Evolutionary conservation across 2,888 invertebrate species (phyloP).

Genomic region (Phyto melanocephala): DNA sequence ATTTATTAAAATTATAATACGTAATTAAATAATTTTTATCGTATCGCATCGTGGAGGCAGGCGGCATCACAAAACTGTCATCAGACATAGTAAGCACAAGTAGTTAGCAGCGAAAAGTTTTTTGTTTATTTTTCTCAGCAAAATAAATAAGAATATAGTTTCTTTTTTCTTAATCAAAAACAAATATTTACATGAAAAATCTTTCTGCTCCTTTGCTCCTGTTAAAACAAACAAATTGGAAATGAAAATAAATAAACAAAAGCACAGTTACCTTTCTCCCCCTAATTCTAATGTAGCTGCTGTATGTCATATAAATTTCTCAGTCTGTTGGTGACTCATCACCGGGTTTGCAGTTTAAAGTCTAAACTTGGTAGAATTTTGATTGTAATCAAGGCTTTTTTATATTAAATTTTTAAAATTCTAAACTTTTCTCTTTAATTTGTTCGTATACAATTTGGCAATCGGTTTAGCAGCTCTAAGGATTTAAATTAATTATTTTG

Average conservation of each 20-base stretch:
- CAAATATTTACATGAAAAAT: slow-evolving; percentile 9
- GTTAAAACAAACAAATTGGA: not conserved
- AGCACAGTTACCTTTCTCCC: not conserved
- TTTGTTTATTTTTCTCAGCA: not conserved
- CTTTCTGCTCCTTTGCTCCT: not conserved
- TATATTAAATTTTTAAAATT: too few species aligned
- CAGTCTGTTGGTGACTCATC: too few species aligned
- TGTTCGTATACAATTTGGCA: too few species aligned
- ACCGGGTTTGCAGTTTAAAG: too few species aligned
- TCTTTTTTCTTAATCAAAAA: not conserved
- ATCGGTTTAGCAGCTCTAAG: too few species aligned
- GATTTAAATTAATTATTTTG: too few species aligned
- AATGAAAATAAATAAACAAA: slow-evolving; percentile 8
- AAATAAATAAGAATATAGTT: not conserved
- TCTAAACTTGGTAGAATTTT: too few species aligned
- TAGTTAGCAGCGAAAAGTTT: not conserved
- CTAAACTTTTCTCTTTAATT: too few species aligned
- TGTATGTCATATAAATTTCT: too few species aligned
- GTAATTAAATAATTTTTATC: not conserved
- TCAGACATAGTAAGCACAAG: not conserved
- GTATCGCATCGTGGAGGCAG: not conserved
- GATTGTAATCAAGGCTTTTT: too few species aligned
- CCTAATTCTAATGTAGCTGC: not conserved
- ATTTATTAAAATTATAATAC: not conserved
- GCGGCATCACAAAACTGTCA: not conserved